Evolutionary conservation across 2,113 vertebrate species (phyloP), one percentile per base, ranked within the genome.

Genomic region (Loxodonta africana): DNA sequence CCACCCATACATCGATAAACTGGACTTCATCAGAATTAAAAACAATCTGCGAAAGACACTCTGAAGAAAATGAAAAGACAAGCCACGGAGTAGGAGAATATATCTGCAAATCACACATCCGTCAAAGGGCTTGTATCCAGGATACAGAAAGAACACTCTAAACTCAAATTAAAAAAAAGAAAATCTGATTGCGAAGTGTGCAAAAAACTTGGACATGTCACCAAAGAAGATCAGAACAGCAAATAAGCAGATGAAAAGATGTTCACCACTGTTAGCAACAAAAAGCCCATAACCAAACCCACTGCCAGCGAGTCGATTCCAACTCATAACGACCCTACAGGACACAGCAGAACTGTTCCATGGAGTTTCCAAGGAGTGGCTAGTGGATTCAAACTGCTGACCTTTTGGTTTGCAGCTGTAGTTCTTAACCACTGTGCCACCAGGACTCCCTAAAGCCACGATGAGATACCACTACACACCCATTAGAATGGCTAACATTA

Each of bases 151-250:
- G 46, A 88, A 84, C 21, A 25, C 37, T 90, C 69, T 80, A 73
- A 77, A 87, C 9, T 37, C 44, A 76, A 4, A 17, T 21, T 62
- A 85, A 67, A 76, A 93, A 87, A 85, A 67, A 76, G 91, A 76
- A 48, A 94, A 67, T 53, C 46, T 30, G 91, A 67, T n/a, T 60
- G 94, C n/a, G 78, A 97, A 97, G 81, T 17, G 2, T n/a, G 57
- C 41, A 90, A 93, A 92, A 89, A 20, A 53, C 80, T 5, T 77
- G 8, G 53, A 95, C 51, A 11, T 90, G 21, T 96, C 46, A 62
- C 25, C 48, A 69, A 84, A 80, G 57, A 90, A 83, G 44, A 30
- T 1, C 77, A 6, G n/a, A 48, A 93, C 46, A 44, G 76, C 63
- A 88, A 97, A 73, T 60, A 73, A 90, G 62, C 81, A 78, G 5